Percentiles rank a stretch among this genome's conserved stretches.
Conservation (phyloP, 2,113 vertebrate species). For the Neogale vison region DNA sequence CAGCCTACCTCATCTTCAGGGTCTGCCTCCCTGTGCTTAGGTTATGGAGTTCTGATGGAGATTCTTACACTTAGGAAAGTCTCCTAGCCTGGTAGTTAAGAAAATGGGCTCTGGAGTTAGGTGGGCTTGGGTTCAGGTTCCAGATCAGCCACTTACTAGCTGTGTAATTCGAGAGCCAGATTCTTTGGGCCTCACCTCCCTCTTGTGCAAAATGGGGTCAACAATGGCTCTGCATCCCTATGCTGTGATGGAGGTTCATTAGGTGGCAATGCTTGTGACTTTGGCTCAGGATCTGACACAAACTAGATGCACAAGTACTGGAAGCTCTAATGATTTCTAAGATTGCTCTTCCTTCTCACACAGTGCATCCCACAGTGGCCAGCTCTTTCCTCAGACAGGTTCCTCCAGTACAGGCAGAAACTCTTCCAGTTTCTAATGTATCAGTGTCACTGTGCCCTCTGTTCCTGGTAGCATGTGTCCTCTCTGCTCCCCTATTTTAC, state of each 20-base stretch:
- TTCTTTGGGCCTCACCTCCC: neutral
- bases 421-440: neutral
- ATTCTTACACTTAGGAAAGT: neutral
- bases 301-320: accelerated
- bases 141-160: neutral
- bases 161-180: no score
- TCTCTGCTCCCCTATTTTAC: neutral
- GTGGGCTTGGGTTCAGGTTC: neutral
- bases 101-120: neutral
- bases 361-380: accelerated
- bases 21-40: no score
- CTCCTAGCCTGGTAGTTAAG: neutral
- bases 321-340: neutral
- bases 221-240: accelerated
- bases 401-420: neutral
- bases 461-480: neutral
- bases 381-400: neutral
- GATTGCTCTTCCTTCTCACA: neutral
- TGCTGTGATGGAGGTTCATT: neutral
- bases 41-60: neutral
- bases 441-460: neutral
- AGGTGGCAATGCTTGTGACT: accelerated
- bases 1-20: neutral
- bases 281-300: no score
- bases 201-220: neutral